phyloP scores from a whole-genome alignment of 2,888 invertebrate genomes.

The Gasteruption jaculator region DNA sequence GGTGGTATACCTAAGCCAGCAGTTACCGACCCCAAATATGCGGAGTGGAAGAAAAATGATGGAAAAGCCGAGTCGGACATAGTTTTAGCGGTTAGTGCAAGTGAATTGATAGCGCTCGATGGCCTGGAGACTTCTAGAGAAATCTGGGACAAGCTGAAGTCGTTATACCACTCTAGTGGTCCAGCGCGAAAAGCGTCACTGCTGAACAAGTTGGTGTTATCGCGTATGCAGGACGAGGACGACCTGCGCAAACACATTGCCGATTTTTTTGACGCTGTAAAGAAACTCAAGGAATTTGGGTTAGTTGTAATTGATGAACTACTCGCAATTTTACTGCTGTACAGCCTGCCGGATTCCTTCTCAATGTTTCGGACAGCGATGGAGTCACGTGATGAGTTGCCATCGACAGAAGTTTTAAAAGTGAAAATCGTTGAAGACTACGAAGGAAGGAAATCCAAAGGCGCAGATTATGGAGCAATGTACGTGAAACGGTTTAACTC shows the following conservation, averaged over 20 bases:
- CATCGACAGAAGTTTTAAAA: constrained; percentile 8
- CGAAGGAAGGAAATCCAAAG: constrained; percentile 8
- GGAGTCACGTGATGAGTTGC: constrained; percentile 14
- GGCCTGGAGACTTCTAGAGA: constrained; percentile 15
- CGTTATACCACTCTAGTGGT: constrained; percentile 17
- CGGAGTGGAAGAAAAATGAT: constrained; percentile 18
- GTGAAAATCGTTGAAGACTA: constrained; percentile 19
- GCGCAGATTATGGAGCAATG: constrained; percentile 6
- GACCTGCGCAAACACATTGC: constrained; percentile 18
- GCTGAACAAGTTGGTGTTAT: constrained; percentile 16
- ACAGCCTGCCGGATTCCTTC: constrained; percentile 16
- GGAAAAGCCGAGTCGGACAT: constrained; percentile 21
- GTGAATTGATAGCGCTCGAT: constrained; percentile 17
- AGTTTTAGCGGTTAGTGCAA: constrained; percentile 17
- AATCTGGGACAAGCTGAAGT: constrained; percentile 21
- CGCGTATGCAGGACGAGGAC: constrained; percentile 19
- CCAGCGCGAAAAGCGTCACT: constrained; percentile 21
- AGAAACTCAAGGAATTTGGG: constrained; percentile 18
- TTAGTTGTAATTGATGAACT: constrained; percentile 17
- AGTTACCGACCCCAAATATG: not conserved
- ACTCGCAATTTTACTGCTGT: constrained; percentile 12
- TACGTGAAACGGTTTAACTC: not conserved
- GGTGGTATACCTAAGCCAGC: constrained; percentile 15
- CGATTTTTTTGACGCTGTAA: constrained; percentile 19
- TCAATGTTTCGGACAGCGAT: constrained; percentile 15